Evolutionary conservation across 2,113 vertebrate genomes (phyloP).

Genomic region (Clarias gariepinus): DNA sequence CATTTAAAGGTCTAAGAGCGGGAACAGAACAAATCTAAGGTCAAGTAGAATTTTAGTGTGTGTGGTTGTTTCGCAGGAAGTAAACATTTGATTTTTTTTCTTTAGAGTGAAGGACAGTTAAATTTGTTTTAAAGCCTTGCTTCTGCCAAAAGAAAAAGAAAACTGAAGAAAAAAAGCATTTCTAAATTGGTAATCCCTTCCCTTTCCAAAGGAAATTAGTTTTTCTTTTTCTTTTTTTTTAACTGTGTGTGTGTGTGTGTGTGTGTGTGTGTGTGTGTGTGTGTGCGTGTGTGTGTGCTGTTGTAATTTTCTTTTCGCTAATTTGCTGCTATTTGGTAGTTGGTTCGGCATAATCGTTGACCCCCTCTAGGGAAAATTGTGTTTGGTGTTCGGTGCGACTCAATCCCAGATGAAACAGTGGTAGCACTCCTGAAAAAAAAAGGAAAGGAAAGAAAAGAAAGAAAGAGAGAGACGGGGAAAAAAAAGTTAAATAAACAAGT

Average conservation of each 20-base stretch:
- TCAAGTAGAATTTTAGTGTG: background rate
- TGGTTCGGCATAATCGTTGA: conserved; percentile 46
- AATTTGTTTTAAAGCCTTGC: background rate
- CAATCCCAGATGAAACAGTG: conserved; percentile 49
- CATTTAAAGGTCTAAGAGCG: background rate
- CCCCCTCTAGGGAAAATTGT: conserved; percentile 43
- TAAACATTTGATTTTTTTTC: background rate
- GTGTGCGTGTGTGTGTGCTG: conserved; percentile 9
- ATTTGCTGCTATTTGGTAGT: conserved; percentile 51
- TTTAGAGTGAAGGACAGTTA: background rate
- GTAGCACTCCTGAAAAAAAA: conserved; percentile 39
- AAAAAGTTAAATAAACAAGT: conserved; percentile 55
- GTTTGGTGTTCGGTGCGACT: conserved; percentile 38
- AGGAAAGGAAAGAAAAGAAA: background rate
- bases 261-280: conserved; percentile 8
- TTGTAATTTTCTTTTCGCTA: conserved; percentile 33
- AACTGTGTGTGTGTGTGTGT: no score
- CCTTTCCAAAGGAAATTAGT: conserved; percentile 11
- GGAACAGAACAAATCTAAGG: background rate
- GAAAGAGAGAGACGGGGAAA: background rate
- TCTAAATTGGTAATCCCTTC: conserved; percentile 47
- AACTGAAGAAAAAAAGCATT: background rate
- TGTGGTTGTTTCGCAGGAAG: background rate
- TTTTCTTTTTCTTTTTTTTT: background rate
- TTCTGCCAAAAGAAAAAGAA: background rate